Evolutionary conservation across 2,888 invertebrate genomes (phyloP).

Genomic region (Litoditis marina): DNA sequence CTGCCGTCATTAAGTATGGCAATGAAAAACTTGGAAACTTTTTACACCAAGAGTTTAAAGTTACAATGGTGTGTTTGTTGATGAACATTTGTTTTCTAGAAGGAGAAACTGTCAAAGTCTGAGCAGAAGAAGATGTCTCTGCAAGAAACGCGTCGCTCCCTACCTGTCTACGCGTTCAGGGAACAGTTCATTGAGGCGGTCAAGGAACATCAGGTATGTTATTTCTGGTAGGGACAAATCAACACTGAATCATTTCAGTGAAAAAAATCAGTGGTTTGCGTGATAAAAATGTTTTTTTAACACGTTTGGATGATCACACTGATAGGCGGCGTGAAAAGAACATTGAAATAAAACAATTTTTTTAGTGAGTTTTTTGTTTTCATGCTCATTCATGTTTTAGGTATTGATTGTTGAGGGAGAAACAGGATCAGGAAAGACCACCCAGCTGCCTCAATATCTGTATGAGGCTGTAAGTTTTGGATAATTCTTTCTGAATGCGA

Average conservation of each 20-base stretch:
- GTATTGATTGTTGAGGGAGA: slow-evolving; percentile 70
- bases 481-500: no score
- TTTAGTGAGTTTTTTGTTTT: no score
- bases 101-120: slow-evolving; percentile 39
- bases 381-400: slow-evolving; percentile 53
- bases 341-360: no score
- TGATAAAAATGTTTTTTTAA: no score
- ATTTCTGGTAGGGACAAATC: background rate
- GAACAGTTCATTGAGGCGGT: slow-evolving; percentile 86
- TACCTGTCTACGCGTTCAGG: slow-evolving; percentile 89
- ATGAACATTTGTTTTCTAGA: background rate
- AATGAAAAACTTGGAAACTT: background rate
- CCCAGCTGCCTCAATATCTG: slow-evolving; percentile 69
- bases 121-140: slow-evolving; percentile 68
- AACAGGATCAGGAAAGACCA: slow-evolving; percentile 69
- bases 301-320: no score
- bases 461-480: slow-evolving; percentile 66
- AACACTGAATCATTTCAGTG: no score
- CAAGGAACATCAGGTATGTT: slow-evolving; percentile 67
- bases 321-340: no score
- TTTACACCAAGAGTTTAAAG: no score
- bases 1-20: background rate
- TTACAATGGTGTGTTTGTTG: background rate
- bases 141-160: slow-evolving; percentile 83
- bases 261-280: no score